A percentile compares a stretch with the other conserved stretches of the same genome.
Conservation (phyloP, 1,140 invertebrate genomes). For the Stegodyphus mimosarum region DNA sequence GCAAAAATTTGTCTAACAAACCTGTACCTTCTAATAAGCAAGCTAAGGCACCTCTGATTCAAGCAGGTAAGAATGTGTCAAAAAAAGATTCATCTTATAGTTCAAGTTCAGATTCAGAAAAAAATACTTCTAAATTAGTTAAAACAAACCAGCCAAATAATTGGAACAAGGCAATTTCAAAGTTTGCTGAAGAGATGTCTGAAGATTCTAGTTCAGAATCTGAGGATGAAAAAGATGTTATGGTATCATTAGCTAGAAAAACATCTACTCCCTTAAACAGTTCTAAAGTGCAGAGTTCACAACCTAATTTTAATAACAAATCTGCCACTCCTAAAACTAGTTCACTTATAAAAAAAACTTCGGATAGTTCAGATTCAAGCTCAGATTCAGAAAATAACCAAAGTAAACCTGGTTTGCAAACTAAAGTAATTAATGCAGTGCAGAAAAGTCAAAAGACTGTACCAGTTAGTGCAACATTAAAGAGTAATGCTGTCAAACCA, state of each 20-base stretch:
- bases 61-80: neutral
- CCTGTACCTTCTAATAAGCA: neutral
- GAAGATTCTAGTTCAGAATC: slow-evolving; percentile 25
- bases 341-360: too few relatives aligned
- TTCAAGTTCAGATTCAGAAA: slow-evolving; percentile 17
- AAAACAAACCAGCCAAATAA: neutral
- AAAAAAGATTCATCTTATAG: neutral
- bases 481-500: neutral
- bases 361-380: too few relatives aligned
- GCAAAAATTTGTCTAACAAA: too few relatives aligned
- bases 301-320: neutral
- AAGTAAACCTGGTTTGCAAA: too few relatives aligned
- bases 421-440: too few relatives aligned
- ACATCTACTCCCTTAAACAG: neutral
- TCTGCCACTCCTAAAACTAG: too few relatives aligned
- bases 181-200: slow-evolving; percentile 13
- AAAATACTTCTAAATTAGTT: neutral
- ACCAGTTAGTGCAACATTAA: slow-evolving; percentile 2
- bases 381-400: too few relatives aligned
- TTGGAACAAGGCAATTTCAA: neutral
- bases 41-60: neutral
- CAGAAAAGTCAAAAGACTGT: neutral
- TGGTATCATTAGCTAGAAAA: slow-evolving; percentile 38
- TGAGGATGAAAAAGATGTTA: slow-evolving; percentile 2
- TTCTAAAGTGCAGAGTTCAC: neutral